Conservation (phyloP, 2,888 invertebrate species). For the Xestia sexstrigata region DNA sequence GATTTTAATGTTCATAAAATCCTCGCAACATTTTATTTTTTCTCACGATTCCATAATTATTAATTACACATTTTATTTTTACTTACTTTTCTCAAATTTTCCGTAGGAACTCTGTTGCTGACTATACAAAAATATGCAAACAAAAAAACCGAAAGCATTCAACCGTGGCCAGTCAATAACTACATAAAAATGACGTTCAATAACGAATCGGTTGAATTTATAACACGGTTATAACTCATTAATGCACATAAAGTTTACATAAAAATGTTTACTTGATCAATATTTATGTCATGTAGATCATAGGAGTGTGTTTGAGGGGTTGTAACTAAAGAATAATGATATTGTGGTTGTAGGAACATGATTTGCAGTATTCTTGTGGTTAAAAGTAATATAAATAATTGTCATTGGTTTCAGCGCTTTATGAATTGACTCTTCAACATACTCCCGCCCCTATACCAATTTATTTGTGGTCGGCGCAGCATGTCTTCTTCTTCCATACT, state of each 20-base stretch:
- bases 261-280: slow-evolving; percentile 56
- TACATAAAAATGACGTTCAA: slow-evolving; percentile 30
- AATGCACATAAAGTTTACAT: slow-evolving; percentile 59
- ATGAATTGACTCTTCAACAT: neutral
- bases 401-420: neutral
- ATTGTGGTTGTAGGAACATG: slow-evolving; percentile 19
- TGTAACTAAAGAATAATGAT: slow-evolving; percentile 1
- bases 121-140: slow-evolving; percentile 31
- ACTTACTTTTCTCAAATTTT: neutral
- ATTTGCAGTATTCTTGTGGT: slow-evolving; percentile 28
- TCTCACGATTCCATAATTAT: neutral
- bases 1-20: neutral
- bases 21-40: neutral
- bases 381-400: neutral
- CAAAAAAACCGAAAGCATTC: slow-evolving; percentile 7
- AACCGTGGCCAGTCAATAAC: slow-evolving; percentile 31
- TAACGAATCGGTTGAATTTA: slow-evolving; percentile 55
- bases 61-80: neutral
- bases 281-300: slow-evolving; percentile 60
- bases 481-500: neutral
- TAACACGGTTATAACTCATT: slow-evolving; percentile 43
- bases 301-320: slow-evolving; percentile 14
- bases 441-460: neutral
- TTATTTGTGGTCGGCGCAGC: no score
- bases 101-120: neutral